Evolutionary conservation across 2,113 vertebrate genomes (phyloP).

Genomic region (Anolis carolinensis): DNA sequence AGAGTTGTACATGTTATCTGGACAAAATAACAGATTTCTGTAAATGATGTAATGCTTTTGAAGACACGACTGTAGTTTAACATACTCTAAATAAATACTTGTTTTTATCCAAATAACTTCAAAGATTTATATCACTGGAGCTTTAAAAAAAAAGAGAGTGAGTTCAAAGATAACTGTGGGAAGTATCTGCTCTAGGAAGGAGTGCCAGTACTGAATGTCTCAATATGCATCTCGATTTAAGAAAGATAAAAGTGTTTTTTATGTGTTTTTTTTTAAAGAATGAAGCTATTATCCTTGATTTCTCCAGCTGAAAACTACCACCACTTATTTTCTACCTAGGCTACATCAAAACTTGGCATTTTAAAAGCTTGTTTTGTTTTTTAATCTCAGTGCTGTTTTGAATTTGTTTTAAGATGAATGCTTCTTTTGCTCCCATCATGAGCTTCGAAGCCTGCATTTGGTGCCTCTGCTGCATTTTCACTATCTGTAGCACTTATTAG

Average conservation of each 20-base stretch:
- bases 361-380: constrained; percentile 76
- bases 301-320: constrained; percentile 71
- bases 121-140: neutral
- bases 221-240: neutral
- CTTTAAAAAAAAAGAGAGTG: neutral
- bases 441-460: constrained; percentile 47
- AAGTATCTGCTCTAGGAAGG: neutral
- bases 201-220: neutral
- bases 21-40: constrained; percentile 1
- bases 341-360: constrained; percentile 80
- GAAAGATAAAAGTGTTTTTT: constrained; percentile 33
- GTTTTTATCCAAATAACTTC: neutral
- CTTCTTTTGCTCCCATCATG: constrained; percentile 57
- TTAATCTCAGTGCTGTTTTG: constrained; percentile 73
- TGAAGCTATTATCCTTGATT: constrained; percentile 65
- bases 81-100: neutral
- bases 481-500: constrained; percentile 58
- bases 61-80: constrained; percentile 35
- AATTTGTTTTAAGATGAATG: constrained; percentile 71
- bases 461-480: constrained; percentile 61
- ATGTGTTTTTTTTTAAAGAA: constrained; percentile 51
- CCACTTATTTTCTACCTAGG: constrained; percentile 70
- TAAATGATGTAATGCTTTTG: constrained; percentile 13
- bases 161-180: neutral
- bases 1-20: neutral